Conservation (phyloP, 2,888 invertebrate genomes). For the Rhodophaea formosa region DNA sequence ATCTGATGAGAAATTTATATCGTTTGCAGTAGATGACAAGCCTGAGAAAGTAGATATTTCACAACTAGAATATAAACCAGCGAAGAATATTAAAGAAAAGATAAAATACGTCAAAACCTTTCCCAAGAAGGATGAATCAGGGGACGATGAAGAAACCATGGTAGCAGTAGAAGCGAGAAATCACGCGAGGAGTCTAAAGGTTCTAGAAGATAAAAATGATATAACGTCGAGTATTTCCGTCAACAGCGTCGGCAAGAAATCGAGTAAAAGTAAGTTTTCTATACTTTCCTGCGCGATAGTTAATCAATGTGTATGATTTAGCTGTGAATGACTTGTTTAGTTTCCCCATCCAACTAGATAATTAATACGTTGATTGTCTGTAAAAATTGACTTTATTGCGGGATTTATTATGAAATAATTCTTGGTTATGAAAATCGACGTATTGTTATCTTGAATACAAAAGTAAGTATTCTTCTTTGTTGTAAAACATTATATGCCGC, state of each 20-base stretch:
- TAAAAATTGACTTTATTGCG: neutral
- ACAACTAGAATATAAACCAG: slow-evolving; percentile 61
- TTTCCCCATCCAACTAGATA: neutral
- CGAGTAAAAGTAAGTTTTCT: slow-evolving; percentile 54
- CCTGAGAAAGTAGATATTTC: slow-evolving; percentile 67
- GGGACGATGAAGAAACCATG: slow-evolving; percentile 81
- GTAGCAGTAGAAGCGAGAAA: slow-evolving; percentile 81
- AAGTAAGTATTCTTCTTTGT: no score
- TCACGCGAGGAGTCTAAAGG: slow-evolving; percentile 66
- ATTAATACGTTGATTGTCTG: neutral
- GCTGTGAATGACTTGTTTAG: neutral
- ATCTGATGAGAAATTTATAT: slow-evolving; percentile 78
- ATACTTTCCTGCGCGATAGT: neutral
- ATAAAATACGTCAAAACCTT: slow-evolving; percentile 78
- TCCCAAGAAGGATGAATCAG: slow-evolving; percentile 70
- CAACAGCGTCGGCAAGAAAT: slow-evolving; percentile 81
- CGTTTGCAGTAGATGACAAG: slow-evolving; percentile 73
- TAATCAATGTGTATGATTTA: neutral
- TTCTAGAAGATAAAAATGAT: slow-evolving; percentile 70
- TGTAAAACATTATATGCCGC: no score
- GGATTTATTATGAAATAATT: no score
- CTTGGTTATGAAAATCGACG: no score
- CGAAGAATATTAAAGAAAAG: slow-evolving; percentile 76
- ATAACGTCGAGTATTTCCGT: slow-evolving; percentile 82
- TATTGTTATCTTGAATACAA: no score